Conservation (phyloP, 2,888 invertebrate genomes). For the Micoletzkya japonica region DNA sequence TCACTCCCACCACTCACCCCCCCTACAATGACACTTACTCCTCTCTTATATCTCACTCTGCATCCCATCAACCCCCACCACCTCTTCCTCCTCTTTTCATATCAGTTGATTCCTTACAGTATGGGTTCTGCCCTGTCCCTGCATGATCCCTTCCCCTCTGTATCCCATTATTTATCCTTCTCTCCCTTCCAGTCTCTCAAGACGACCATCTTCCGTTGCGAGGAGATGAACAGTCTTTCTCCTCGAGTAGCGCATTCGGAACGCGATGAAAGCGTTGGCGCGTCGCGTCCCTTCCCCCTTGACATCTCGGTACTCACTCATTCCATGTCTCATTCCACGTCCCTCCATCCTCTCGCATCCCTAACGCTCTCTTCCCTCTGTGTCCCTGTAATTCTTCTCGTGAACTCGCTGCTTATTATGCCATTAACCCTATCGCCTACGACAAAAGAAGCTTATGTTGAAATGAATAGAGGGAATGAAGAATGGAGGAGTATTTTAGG, state of each 20-base stretch:
- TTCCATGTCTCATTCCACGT: neutral
- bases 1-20: neutral
- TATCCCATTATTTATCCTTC: neutral
- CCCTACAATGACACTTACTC: too few species aligned
- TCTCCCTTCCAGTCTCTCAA: constrained; percentile 22
- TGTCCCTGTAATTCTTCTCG: neutral
- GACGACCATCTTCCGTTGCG: constrained; percentile 22
- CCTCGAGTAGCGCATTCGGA: constrained; percentile 23
- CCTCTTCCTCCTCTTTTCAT: neutral
- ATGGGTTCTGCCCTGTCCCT: too few species aligned
- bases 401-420: neutral
- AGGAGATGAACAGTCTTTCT: neutral
- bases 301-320: constrained; percentile 8
- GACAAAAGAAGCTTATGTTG: neutral
- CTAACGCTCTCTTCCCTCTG: constrained; percentile 1
- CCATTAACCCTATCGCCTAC: neutral
- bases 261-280: constrained; percentile 14
- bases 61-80: neutral
- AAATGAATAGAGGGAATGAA: neutral
- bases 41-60: too few species aligned
- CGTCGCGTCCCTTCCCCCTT: constrained; percentile 6
- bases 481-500: constrained; percentile 1
- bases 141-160: neutral
- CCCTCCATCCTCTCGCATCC: too few species aligned
- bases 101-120: too few species aligned